Base-by-base conservation (phyloP, 2,888 invertebrate genomes). In the Salticus scenicus region DNA sequence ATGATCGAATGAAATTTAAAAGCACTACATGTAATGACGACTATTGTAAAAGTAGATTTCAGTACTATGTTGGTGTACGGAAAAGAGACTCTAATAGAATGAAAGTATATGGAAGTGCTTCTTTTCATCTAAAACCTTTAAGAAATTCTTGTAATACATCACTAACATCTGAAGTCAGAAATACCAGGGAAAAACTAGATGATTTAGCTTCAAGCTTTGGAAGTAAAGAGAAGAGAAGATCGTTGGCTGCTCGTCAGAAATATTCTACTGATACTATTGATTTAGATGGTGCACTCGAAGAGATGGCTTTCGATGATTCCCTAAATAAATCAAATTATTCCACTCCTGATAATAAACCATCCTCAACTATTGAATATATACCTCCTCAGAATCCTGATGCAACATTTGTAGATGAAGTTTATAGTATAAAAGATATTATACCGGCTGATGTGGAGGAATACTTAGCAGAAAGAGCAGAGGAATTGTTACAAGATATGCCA, bases 31-130 rank as follows among this genome's bases (percentile, higher is more conserved):
- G 10, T 7, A 20, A n/a, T 17, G 30, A 30, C 27, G 47, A 31
- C 20, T 8, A 37, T 8, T 8, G n/a, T 10, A 4, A 12, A 47
- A 4, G 2, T 12, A 10, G 2, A 2, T 2, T 47, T 10, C 74
- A 28, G 4, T 57, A 71, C 33, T 75, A 70, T n/a, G 37, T 82
- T 33, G 82, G 82, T 12, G 75, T 82, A 7, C 64, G 70, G 7
- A 47, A 64, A 27, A 82, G 76, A 64, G 27, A 12, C 8, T 71
- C 70, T 30, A 71, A 71, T 8, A 75, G 74, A 47, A 82, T 82
- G 75, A 82, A 82, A 64, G 28, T 82, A 8, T 82, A 71, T 24
- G 75, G 71, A n/a, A 28, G 42, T 20, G 14, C n/a, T 1, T 31
- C 42, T 2, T 76, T 82, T 27, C 42, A 27, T 14, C 47, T 82